phyloP scores from a whole-genome alignment of 2,888 invertebrate species.

The Bhutanitis thaidina region DNA sequence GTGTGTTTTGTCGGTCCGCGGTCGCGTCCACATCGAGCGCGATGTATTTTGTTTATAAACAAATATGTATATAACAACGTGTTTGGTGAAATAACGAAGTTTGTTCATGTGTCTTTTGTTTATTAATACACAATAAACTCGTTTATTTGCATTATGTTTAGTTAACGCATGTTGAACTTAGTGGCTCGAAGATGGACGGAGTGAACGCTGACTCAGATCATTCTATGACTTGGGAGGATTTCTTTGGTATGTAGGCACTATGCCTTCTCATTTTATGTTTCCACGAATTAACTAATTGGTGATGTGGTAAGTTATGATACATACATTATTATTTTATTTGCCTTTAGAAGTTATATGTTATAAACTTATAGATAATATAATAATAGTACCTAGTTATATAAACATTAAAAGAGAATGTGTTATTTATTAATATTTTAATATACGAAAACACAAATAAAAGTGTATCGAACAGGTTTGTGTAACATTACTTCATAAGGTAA shows the following conservation, averaged over 20 bases:
- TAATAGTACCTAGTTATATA: too few relatives aligned
- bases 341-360: too few relatives aligned
- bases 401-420: too few relatives aligned
- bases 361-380: too few relatives aligned
- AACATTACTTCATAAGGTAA: conserved; percentile 58
- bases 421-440: too few relatives aligned
- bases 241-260: conserved; percentile 82
- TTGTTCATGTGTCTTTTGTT: conserved; percentile 23
- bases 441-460: too few relatives aligned
- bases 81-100: conserved; percentile 24
- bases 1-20: conserved; percentile 33
- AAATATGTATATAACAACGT: conserved; percentile 35
- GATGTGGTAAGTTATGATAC: too few relatives aligned
- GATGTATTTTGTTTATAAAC: conserved; percentile 68
- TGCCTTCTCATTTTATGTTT: background rate
- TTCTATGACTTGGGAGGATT: conserved; percentile 86
- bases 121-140: conserved; percentile 15
- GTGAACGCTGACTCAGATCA: conserved; percentile 82
- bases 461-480: conserved; percentile 52
- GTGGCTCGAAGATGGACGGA: conserved; percentile 70
- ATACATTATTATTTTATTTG: too few relatives aligned
- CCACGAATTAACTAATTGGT: too few relatives aligned
- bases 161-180: conserved; percentile 37
- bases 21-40: conserved; percentile 31
- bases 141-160: conserved; percentile 35